Evolutionary conservation across 2,888 invertebrate genomes (phyloP), one percentile per base, ranked within the genome.

Genomic region (Chironomus tentans): DNA sequence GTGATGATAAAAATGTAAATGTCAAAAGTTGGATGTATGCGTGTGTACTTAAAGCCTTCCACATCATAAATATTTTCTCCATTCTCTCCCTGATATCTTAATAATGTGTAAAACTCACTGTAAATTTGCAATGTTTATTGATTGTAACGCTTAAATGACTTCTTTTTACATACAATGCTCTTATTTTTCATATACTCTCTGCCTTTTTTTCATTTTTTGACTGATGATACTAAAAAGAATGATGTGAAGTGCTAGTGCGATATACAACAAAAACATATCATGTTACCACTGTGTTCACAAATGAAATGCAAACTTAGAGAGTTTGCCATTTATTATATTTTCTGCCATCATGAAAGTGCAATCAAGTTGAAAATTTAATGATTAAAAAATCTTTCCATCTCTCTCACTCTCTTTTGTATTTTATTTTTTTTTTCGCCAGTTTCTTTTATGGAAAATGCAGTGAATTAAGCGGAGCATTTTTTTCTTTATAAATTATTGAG

Each of bases 321-420:
- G 38, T 65, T 13, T 65, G 65, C 65, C 65, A 65, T 65, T 65
- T 65, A 65, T 21, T 22, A 38, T 22, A 22, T 28, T 72, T 62
- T 38, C 72, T 62, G 72, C 72, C 72, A 73, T 73, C 56, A 73
- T 73, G 62, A 73, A 73, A 73, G 72, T 73, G 28, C 18, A 73
- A 73, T 73, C 56, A 73, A 62, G 62, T 46, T 62, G 72, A 73
- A 73, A 73, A 73, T 62, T 62, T 24, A 73, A 65, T 65, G 24
- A 65, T 65, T 65, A 65, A 65, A 65, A 18, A 15, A 50, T 18
- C 10, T 65, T 65, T 65, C 21, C 38, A 38, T 38, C 38, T 38
- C 38, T 38, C 10, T 38, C 28, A 28, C 28, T 28, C 5, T 28
- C 3, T 5, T 28, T 28, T n/a, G n/a, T n/a, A n/a, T 28, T 4